phyloP scores from a whole-genome alignment of 2,888 invertebrate species.

The Podabrus alpinus region DNA sequence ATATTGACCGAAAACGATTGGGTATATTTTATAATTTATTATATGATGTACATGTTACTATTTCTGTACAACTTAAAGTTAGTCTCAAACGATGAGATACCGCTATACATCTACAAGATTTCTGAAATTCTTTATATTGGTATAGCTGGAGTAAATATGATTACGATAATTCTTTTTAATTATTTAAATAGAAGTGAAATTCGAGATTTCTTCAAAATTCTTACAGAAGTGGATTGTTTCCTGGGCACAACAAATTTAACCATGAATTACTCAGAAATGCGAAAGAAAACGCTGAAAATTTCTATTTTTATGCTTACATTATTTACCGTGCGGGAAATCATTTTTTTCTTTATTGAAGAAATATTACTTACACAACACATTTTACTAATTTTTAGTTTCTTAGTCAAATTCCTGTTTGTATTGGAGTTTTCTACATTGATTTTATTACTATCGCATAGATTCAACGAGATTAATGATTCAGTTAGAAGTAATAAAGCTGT shows the following conservation, averaged over 20 bases:
- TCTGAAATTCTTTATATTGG: constrained; percentile 24
- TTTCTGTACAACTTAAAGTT: constrained; percentile 26
- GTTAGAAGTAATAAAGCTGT: constrained; percentile 23
- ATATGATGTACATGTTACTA: constrained; percentile 16
- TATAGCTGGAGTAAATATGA: constrained; percentile 17
- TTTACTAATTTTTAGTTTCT: constrained; percentile 33
- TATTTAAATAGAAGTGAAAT: constrained; percentile 19
- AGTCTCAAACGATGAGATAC: constrained; percentile 19
- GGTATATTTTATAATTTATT: constrained; percentile 28
- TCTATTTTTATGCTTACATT: constrained; percentile 32
- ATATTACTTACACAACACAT: constrained; percentile 37
- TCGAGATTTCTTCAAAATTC: constrained; percentile 19
- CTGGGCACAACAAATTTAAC: constrained; percentile 28
- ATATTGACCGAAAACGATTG: constrained; percentile 22
- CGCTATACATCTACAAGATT: constrained; percentile 15
- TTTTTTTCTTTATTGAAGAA: constrained; percentile 33
- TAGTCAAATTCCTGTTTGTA: constrained; percentile 42
- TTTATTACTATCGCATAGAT: constrained; percentile 37
- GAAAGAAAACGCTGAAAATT: constrained; percentile 26
- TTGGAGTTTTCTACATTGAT: constrained; percentile 41
- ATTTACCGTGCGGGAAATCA: constrained; percentile 27
- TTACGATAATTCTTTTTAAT: constrained; percentile 20
- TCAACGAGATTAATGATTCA: constrained; percentile 36
- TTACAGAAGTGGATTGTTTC: constrained; percentile 36
- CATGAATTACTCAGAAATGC: constrained; percentile 32